Percentiles rank a stretch among this genome's conserved stretches.
Conservation (phyloP, 2,888 invertebrate genomes). For the Chrysolina oricalcia region DNA sequence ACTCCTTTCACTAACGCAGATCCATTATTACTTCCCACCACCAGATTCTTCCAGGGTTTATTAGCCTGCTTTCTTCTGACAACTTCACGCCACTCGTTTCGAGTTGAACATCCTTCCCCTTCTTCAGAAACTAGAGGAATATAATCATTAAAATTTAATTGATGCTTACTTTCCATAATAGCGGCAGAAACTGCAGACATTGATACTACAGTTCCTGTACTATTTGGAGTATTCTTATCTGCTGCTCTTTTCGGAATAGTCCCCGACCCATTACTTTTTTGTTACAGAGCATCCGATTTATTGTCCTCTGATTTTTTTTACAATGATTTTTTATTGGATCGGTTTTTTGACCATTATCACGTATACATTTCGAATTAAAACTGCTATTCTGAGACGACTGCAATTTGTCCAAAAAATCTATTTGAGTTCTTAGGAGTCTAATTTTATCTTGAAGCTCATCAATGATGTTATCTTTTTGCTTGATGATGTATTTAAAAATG, state of each 20-base stretch:
- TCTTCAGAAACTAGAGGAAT: too few relatives aligned
- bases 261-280: slow-evolving; percentile 12
- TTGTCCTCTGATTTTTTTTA: slow-evolving; percentile 11
- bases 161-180: slow-evolving; percentile 14
- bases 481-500: too few relatives aligned
- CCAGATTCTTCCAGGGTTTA: background rate
- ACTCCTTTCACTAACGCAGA: too few relatives aligned
- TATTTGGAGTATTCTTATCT: too few relatives aligned
- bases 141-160: slow-evolving; percentile 13
- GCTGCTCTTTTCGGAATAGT: too few relatives aligned
- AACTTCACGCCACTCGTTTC: slow-evolving; percentile 11
- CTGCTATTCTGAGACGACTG: background rate
- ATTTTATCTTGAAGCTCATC: slow-evolving; percentile 1
- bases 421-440: background rate
- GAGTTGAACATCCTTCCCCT: slow-evolving; percentile 11
- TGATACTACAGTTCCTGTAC: slow-evolving; percentile 11
- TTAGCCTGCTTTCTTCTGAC: slow-evolving; percentile 19
- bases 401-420: background rate
- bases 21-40: too few relatives aligned
- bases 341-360: background rate
- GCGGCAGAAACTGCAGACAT: slow-evolving; percentile 10
- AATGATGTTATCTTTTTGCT: background rate
- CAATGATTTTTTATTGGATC: background rate
- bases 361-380: background rate
- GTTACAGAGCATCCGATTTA: background rate